Evolutionary conservation across 2,113 vertebrate genomes (phyloP), one percentile per base, ranked within the genome.

Genomic region (Cyprinodon variegatus): DNA sequence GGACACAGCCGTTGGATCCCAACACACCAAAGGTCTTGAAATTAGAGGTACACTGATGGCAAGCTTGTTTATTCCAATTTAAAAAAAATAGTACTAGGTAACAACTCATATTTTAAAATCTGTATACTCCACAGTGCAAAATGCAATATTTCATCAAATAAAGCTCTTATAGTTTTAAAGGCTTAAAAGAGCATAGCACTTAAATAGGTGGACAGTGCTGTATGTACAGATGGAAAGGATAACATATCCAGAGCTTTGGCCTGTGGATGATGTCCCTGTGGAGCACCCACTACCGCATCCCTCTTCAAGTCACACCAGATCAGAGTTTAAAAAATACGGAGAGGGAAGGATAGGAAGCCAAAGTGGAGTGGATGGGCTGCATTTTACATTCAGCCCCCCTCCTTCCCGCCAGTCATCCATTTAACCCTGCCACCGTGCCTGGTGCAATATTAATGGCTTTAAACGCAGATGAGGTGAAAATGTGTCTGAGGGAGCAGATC

Each of bases 361-460:
- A 57, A 79, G 78, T 82, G 68, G 65, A 76, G 74, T 79, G 73
- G 72, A 83, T 74, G 78, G 89, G 89, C 90, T 91, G 85, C 68
- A 78, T 90, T 89, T 93, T 86, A 92, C 90, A 90, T 90, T 83
- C 88, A 83, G 77, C 84, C 83, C 89, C 86, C 81, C 74, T 64
- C 77, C 12, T 39, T 37, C 38, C 69, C 81, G 65, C 74, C 82
- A 90, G 90, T 84, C 90, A 91, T 92, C 93, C 91, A 93, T 95
- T 94, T 95, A 94, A 94, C 94, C 93, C 91, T 83, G 88, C 88
- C 91, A 91, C 92, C 77, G 71, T 29, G 81, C 79, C 90, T 91
- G 64, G 88, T 95, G 93, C 92, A 94, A 93, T 95, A 94, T 94
- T 95, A 94, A 94, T 95, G 93, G 83, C 79, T 90, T 92, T 93